Conservation (phyloP, 2,888 invertebrate species). For the Podabrus alpinus region DNA sequence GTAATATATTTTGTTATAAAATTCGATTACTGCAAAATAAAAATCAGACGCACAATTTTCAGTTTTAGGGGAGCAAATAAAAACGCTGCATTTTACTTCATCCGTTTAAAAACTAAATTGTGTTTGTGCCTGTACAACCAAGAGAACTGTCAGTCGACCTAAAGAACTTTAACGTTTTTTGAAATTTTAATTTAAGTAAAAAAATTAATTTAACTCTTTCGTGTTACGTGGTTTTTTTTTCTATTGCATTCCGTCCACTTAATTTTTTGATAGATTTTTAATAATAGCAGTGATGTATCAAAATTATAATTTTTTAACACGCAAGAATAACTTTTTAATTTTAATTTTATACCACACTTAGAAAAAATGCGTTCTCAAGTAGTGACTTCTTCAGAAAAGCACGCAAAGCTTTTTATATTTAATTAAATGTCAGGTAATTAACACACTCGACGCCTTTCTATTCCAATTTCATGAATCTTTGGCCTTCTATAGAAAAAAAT, state of each 20-base stretch:
- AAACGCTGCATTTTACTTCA: no score
- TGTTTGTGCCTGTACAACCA: no score
- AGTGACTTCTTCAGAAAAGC: neutral
- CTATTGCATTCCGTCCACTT: neutral
- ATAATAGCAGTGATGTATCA: neutral
- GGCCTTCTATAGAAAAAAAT: neutral
- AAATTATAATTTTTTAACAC: neutral
- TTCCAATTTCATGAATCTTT: neutral
- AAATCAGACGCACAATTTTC: neutral
- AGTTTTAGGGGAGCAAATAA: neutral
- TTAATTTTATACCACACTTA: neutral
- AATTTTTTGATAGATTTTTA: neutral
- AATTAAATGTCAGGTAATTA: neutral
- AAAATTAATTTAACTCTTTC: neutral
- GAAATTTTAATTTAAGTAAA: neutral
- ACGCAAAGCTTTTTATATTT: neutral
- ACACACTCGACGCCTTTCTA: neutral
- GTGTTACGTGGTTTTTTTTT: neutral
- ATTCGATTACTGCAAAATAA: neutral
- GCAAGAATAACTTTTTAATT: neutral
- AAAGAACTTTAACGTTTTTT: neutral
- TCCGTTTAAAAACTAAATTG: no score
- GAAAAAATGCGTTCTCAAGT: neutral
- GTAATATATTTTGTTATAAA: neutral
- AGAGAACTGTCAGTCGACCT: no score